phyloP scores from a whole-genome alignment of 1,140 invertebrate genomes.

The Radopholus similis region DNA sequence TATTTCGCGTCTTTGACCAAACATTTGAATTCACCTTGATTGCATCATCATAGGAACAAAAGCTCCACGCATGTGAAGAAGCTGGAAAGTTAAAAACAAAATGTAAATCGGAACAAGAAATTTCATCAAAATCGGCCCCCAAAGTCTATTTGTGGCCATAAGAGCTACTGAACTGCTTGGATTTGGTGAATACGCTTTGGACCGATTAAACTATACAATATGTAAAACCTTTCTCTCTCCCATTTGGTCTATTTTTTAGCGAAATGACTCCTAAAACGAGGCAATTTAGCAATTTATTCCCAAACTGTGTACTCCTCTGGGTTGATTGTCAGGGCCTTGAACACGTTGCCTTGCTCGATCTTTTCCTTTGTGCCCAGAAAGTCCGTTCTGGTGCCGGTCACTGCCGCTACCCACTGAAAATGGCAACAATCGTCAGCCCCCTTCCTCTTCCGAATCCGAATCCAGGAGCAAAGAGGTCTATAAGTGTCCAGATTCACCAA shows the following conservation, averaged over 20 bases:
- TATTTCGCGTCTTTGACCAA: not conserved
- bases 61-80: conserved; percentile 60
- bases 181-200: too few relatives aligned
- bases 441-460: too few relatives aligned
- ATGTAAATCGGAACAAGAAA: not conserved
- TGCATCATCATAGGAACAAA: conserved; percentile 62
- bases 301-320: conserved; percentile 57
- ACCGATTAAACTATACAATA: too few relatives aligned
- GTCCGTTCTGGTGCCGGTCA: conserved; percentile 43
- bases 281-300: not conserved
- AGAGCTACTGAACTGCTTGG: too few relatives aligned
- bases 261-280: not conserved
- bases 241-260: too few relatives aligned
- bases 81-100: not conserved
- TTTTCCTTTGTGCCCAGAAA: conserved; percentile 60
- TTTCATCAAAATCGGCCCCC: not conserved
- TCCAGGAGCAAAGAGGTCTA: too few relatives aligned
- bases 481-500: too few relatives aligned
- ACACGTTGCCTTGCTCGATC: conserved; percentile 61
- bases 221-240: too few relatives aligned
- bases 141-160: too few relatives aligned
- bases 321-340: conserved; percentile 56
- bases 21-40: conserved; percentile 59
- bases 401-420: conserved; percentile 49
- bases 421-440: too few relatives aligned